Evolutionary conservation across 2,888 invertebrate species (phyloP).

Genomic region (Cabera pusaria): DNA sequence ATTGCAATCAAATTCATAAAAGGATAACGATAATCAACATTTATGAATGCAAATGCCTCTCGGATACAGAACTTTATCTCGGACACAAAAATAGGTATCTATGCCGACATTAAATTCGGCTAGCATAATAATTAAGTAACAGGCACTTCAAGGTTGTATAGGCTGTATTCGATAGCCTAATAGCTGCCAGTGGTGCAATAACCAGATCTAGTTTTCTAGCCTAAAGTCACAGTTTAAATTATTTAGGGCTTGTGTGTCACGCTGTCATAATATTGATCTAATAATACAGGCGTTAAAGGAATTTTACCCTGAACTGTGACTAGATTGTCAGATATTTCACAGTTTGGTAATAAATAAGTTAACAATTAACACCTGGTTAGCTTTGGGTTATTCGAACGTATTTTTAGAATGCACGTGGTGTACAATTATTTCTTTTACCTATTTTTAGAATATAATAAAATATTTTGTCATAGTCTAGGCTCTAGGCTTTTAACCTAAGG

Average conservation of each 20-base stretch:
- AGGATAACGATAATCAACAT: slow-evolving; percentile 20
- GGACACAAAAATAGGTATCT: slow-evolving; percentile 51
- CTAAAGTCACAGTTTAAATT: slow-evolving; percentile 75
- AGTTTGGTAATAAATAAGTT: slow-evolving; percentile 21
- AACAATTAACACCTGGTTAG: slow-evolving; percentile 27
- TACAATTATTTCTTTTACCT: too few species aligned
- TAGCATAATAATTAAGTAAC: slow-evolving; percentile 82
- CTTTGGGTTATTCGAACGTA: slow-evolving; percentile 12
- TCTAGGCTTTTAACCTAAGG: too few species aligned
- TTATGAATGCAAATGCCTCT: slow-evolving; percentile 29
- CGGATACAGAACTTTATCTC: slow-evolving; percentile 30
- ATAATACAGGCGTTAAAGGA: slow-evolving; percentile 50
- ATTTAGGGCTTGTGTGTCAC: slow-evolving; percentile 69
- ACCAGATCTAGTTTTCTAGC: slow-evolving; percentile 63
- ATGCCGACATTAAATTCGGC: slow-evolving; percentile 68
- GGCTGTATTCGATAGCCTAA: slow-evolving; percentile 69
- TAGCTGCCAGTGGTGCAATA: slow-evolving; percentile 60
- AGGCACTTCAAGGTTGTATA: slow-evolving; percentile 72
- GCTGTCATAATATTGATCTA: slow-evolving; percentile 60
- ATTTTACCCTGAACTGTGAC: slow-evolving; percentile 48
- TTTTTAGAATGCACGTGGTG: slow-evolving; percentile 9
- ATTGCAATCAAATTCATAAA: slow-evolving; percentile 16
- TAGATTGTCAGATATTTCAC: slow-evolving; percentile 19
- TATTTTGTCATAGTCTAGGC: too few species aligned
- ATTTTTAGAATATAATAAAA: too few species aligned